phyloP scores from a whole-genome alignment of 2,888 invertebrate species.

The Eristalis intricaria region DNA sequence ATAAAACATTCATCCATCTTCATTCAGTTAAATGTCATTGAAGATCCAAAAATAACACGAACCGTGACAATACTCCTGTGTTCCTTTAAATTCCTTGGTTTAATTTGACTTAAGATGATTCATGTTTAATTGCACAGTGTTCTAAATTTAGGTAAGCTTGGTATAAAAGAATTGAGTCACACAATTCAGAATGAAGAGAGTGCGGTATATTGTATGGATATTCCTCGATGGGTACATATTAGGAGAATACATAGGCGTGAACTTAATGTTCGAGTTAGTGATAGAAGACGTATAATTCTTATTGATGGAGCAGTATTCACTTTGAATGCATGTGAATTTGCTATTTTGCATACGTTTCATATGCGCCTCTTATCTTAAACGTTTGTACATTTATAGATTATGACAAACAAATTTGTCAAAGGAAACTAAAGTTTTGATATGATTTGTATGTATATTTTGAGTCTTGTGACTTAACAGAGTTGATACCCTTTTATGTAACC shows the following conservation, averaged over 20 bases:
- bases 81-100: background rate
- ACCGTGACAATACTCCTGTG: background rate
- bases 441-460: too few relatives aligned
- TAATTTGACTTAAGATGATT: constrained; percentile 20
- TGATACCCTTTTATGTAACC: too few relatives aligned
- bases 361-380: too few relatives aligned
- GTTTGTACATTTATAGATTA: too few relatives aligned
- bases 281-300: background rate
- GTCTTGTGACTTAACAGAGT: too few relatives aligned
- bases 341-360: too few relatives aligned
- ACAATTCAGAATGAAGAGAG: background rate
- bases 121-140: background rate
- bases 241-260: too few relatives aligned
- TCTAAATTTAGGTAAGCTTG: constrained; percentile 6
- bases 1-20: background rate
- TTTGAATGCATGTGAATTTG: too few relatives aligned
- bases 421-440: too few relatives aligned
- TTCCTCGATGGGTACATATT: too few relatives aligned
- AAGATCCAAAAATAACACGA: background rate
- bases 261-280: background rate
- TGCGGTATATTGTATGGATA: background rate
- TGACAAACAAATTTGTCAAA: too few relatives aligned
- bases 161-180: constrained; percentile 6
- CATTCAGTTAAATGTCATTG: background rate
- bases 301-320: background rate